Percentiles rank a stretch among this genome's conserved stretches.
Conservation (phyloP, 2,888 invertebrate species). For the Sepiola atlantica region DNA sequence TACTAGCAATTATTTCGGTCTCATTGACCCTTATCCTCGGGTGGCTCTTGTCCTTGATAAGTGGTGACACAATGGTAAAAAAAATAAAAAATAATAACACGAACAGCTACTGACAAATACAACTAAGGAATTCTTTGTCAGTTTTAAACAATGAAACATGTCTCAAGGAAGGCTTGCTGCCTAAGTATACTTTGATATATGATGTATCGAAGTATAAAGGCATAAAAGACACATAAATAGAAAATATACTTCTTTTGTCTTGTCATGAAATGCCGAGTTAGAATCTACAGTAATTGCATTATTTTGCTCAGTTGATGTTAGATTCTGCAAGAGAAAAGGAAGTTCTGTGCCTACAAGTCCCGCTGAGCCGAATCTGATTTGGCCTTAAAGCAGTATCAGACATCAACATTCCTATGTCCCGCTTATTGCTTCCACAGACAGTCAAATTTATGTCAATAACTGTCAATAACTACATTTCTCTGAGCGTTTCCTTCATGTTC, state of each 20-base stretch:
- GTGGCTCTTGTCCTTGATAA: too few relatives aligned
- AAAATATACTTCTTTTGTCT: neutral
- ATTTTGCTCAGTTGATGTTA: neutral
- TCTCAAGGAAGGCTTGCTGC: too few relatives aligned
- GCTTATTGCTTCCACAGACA: neutral
- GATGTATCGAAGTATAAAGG: neutral
- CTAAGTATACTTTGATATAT: too few relatives aligned
- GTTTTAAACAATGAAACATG: too few relatives aligned
- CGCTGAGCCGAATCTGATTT: neutral
- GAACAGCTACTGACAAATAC: too few relatives aligned
- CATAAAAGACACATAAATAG: neutral
- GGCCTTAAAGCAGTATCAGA: neutral
- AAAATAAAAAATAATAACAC: too few relatives aligned
- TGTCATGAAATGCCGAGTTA: neutral
- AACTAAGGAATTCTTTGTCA: too few relatives aligned
- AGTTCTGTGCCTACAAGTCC: slow-evolving; percentile 2
- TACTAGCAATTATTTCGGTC: too few relatives aligned
- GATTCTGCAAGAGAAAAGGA: neutral
- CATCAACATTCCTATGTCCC: neutral
- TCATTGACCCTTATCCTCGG: too few relatives aligned
- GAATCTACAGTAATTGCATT: neutral
- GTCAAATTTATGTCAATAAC: slow-evolving; percentile 19
- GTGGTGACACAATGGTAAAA: too few relatives aligned
- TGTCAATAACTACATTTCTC: neutral
- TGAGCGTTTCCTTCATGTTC: neutral